Base-by-base conservation (phyloP, 2,113 vertebrate genomes). In the Lutjanus erythropterus region DNA sequence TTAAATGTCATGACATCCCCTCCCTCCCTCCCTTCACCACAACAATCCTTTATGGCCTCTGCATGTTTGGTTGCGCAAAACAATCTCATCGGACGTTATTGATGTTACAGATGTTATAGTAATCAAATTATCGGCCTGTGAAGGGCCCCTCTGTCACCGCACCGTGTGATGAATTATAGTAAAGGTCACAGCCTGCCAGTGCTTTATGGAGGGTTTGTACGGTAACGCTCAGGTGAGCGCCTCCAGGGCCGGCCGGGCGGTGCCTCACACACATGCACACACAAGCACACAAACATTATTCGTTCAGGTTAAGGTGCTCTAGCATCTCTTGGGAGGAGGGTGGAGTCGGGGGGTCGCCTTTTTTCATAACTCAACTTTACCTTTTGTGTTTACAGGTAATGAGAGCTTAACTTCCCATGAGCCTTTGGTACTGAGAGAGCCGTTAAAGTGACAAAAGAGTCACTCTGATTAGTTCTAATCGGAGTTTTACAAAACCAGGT, bases 81-180 rank as follows among this genome's bases (percentile, higher is more conserved):
- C 94, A 94, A 94, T 94, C 93, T 94, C 91, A 93, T 92, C 93
- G 90, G 93, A 94, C 91, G 90, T 94, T 94, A 95, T 94, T 94
- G 94, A 94, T 95, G 94, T 94, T 95, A 95, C 94, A 95, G 94
- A 94, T 95, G 94, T 94, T 94, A 90, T 89, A 90, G 92, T 95
- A 93, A 95, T 95, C 94, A 95, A 93, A 95, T 95, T 95, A 94
- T 93, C 89, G 91, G 93, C 88, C 79, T 93, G 94, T 95, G 94
- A 95, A 95, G 93, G 92, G 92, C 92, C 92, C 90, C 92, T 80
- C 90, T 92, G 93, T 93, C 93, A 92, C 61, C 68, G 71, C 77
- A 71, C 78, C 52, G 67, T 21, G 71, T 89, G 91, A 93, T 93
- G 91, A 95, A 94, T 94, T 94, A 94, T 81, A 35, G 93, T 21